Percentiles rank a stretch among this genome's conserved stretches.
phyloP scores from a whole-genome alignment of 1,140 invertebrate species.

The Hesperophylax magnus region DNA sequence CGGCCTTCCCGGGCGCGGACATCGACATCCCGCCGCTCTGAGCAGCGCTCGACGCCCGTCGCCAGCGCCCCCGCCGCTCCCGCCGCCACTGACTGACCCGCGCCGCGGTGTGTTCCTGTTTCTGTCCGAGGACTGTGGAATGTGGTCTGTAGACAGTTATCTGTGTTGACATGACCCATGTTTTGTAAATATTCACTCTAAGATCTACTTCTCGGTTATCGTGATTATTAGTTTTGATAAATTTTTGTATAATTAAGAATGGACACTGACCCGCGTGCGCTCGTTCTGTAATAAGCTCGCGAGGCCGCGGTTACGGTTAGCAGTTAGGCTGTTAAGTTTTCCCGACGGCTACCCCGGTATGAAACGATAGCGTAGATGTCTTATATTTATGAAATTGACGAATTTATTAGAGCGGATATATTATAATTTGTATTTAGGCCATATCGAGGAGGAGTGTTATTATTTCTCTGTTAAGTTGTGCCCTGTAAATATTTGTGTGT shows the following conservation, averaged over 20 bases:
- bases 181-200: constrained; percentile 46
- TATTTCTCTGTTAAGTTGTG: constrained; percentile 31
- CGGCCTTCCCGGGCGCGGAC: constrained; percentile 70
- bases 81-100: constrained; percentile 5
- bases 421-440: constrained; percentile 50
- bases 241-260: constrained; percentile 46
- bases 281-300: not conserved
- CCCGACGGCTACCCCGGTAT: not conserved
- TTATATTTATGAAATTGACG: constrained; percentile 53
- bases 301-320: too few species aligned
- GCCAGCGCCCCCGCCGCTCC: not conserved
- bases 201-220: constrained; percentile 32
- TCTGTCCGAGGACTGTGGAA: not conserved
- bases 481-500: constrained; percentile 39
- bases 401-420: constrained; percentile 53
- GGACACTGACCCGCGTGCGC: constrained; percentile 41
- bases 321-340: not conserved
- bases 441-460: constrained; percentile 42
- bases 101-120: not conserved
- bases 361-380: constrained; percentile 43
- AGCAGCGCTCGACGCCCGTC: constrained; percentile 44
- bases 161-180: constrained; percentile 15
- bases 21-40: constrained; percentile 72
- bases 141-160: constrained; percentile 40
- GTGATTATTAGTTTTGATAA: constrained; percentile 49